phyloP scores from a whole-genome alignment of 2,888 invertebrate species.

The Taenaris catops region DNA sequence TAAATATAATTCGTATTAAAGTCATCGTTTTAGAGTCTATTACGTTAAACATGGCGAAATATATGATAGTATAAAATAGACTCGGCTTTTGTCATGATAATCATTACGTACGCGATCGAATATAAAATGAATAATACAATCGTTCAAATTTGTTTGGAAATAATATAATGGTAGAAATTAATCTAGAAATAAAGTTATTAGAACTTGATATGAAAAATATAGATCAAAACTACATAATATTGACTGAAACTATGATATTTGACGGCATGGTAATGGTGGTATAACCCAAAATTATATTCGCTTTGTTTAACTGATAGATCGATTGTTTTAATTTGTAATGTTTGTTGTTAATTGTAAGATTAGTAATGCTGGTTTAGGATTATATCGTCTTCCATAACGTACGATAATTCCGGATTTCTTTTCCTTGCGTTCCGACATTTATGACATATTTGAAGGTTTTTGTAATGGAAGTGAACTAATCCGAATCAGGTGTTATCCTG shows the following conservation, averaged over 20 bases:
- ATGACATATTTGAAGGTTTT: conserved; percentile 18
- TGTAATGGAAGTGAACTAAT: conserved; percentile 27
- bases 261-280: too few species aligned
- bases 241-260: too few species aligned
- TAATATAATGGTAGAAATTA: too few species aligned
- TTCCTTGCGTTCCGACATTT: conserved; percentile 46
- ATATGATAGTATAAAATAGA: too few species aligned
- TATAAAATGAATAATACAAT: too few species aligned
- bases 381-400: conserved; percentile 72
- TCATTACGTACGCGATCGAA: too few species aligned
- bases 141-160: too few species aligned
- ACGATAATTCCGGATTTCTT: conserved; percentile 48
- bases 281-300: too few species aligned
- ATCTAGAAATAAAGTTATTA: too few species aligned
- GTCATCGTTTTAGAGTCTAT: conserved; percentile 6
- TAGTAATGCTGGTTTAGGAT: conserved; percentile 28
- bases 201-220: too few species aligned
- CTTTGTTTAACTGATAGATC: conserved; percentile 14
- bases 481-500: conserved; percentile 63
- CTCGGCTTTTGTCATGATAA: too few species aligned
- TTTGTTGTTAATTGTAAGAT: conserved; percentile 24
- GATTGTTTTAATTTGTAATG: conserved; percentile 17
- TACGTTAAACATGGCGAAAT: conserved; percentile 7
- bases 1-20: conserved; percentile 15
- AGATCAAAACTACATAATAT: too few species aligned